Conservation (phyloP, 2,888 invertebrate species). For the Linnaemya tessellans region DNA sequence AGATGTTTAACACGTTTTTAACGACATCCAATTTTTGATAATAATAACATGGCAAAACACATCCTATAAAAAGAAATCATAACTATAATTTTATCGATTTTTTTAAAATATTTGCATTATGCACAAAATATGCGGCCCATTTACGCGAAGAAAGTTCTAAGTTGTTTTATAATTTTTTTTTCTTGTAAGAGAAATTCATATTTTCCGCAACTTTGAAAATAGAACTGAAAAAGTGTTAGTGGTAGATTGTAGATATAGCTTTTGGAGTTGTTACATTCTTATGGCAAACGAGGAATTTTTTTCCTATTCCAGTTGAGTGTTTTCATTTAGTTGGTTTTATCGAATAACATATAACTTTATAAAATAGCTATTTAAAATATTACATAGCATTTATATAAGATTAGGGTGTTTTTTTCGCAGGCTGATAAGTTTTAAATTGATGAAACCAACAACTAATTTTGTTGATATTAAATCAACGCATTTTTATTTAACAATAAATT, state of each 20-base stretch:
- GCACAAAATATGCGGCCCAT: neutral
- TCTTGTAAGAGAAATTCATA: neutral
- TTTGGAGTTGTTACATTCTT: neutral
- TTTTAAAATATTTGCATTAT: constrained; percentile 10
- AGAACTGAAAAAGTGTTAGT: neutral
- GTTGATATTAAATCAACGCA: too few species aligned
- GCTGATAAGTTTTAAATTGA: too few species aligned
- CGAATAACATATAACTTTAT: neutral
- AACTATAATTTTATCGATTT: constrained; percentile 18
- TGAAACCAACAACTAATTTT: too few species aligned
- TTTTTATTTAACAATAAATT: too few species aligned
- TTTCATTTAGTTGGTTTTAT: neutral
- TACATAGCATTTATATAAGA: neutral
- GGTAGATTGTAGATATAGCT: neutral
- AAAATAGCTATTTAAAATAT: constrained; percentile 31
- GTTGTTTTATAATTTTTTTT: neutral
- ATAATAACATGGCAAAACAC: constrained; percentile 3
- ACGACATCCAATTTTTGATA: constrained; percentile 31
- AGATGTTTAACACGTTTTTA: constrained; percentile 62
- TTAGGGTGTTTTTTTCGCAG: too few species aligned
- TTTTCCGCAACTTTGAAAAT: too few species aligned
- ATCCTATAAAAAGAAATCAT: constrained; percentile 9
- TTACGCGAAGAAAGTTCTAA: neutral
- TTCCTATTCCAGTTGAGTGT: neutral
- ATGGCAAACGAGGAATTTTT: neutral